Evolutionary conservation across 1,140 invertebrate species (phyloP).

Genomic region (Solenopsis fugax): DNA sequence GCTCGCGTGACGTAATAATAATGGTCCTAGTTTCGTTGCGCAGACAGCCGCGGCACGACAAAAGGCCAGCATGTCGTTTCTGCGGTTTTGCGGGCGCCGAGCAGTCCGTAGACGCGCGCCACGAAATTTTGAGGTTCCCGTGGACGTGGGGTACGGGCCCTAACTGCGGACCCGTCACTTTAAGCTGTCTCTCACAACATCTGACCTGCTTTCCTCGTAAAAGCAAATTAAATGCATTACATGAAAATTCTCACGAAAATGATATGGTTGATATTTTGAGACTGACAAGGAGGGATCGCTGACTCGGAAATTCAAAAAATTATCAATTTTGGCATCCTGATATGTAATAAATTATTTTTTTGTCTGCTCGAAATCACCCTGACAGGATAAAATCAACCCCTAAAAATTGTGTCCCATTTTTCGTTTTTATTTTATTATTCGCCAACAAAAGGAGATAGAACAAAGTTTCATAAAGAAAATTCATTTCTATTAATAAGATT

Average conservation of each 20-base stretch:
- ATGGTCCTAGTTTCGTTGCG: slow-evolving; percentile 67
- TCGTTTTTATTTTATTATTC: too few relatives aligned
- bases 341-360: too few relatives aligned
- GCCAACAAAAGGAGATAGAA: too few relatives aligned
- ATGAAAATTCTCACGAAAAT: slow-evolving; percentile 27
- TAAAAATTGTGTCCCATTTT: too few relatives aligned
- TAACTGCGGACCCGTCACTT: slow-evolving; percentile 39
- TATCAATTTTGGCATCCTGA: too few relatives aligned
- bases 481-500: too few relatives aligned
- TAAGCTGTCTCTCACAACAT: slow-evolving; percentile 49
- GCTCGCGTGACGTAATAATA: slow-evolving; percentile 75
- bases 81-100: slow-evolving; percentile 81
- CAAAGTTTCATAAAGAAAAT: too few relatives aligned
- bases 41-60: slow-evolving; percentile 75
- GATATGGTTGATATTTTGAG: background rate
- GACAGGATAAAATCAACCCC: too few relatives aligned
- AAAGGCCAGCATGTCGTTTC: slow-evolving; percentile 81
- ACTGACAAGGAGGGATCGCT: too few relatives aligned
- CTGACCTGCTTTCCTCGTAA: slow-evolving; percentile 5
- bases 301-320: too few relatives aligned
- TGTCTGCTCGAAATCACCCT: too few relatives aligned
- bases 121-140: slow-evolving; percentile 61
- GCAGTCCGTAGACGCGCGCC: slow-evolving; percentile 65
- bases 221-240: slow-evolving; percentile 11
- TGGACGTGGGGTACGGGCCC: background rate